Percentiles rank a stretch among this genome's conserved stretches.
Evolutionary conservation across 37 sponge, comb jelly and placozoan species (phyloP).

Genomic region (Ianthella basta): DNA sequence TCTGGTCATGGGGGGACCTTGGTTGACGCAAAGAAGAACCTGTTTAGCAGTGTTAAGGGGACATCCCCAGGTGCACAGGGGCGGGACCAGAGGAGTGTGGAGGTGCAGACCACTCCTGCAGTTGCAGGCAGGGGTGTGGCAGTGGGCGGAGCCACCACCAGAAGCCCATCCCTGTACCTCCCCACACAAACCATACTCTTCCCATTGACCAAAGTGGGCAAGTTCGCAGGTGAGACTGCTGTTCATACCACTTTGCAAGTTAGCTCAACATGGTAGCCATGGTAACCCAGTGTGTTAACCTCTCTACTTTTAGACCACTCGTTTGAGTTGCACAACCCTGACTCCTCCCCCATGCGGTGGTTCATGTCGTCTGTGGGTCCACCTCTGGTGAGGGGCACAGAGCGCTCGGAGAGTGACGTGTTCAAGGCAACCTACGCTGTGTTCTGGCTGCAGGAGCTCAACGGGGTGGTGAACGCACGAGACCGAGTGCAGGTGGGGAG

Average conservation of each 20-base stretch:
- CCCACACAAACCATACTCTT: not conserved
- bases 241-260: not conserved
- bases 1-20: not conserved
- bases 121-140: not conserved
- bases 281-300: too few relatives aligned
- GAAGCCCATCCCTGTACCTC: not conserved
- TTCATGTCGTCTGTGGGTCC: conserved; percentile 36
- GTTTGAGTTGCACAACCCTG: conserved; percentile 55
- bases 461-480: conserved; percentile 19
- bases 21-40: not conserved
- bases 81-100: not conserved
- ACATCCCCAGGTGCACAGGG: not conserved
- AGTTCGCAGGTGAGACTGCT: conserved; percentile 17
- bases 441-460: conserved; percentile 48
- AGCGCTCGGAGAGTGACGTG: conserved; percentile 1
- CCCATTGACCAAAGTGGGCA: conserved; percentile 22
- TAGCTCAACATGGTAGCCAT: not conserved
- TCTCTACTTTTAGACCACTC: conserved; percentile 37
- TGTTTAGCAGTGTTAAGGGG: not conserved
- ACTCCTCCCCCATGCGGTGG: conserved; percentile 38
- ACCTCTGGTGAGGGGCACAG: conserved; percentile 45
- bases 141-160: not conserved
- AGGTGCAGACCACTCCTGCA: conserved; percentile 5
- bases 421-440: conserved; percentile 49
- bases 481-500: conserved; percentile 34